Base-by-base conservation (phyloP, 2,888 invertebrate genomes). In the Aplocera efformata region DNA sequence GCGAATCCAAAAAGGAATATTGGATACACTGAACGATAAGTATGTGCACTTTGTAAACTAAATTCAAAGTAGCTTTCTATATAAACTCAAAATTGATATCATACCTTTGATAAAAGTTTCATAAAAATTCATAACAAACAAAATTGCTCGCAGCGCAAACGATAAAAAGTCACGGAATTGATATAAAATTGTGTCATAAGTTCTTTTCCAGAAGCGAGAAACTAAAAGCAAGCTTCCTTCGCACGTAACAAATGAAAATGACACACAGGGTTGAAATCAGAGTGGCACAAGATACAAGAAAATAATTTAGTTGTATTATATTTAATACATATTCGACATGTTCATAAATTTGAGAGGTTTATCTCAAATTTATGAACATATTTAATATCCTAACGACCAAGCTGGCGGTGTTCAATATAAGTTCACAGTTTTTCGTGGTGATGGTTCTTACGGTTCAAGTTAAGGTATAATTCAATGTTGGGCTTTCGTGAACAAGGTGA, bases 201-300 rank as follows among this genome's bases (percentile, higher is more conserved):
- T 36, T 29, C 20, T 27, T 22, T 24, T 24, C n/a, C 6, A n/a
- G 22, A 7, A 17, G 6, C 9, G 9, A 10, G 10, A 17, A 29
- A 22, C 23, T 9, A 27, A 27, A 35, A 20, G 36, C 24, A 2
- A 37, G 30, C 30, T 37, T 37, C 10, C 24, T 37, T 37, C 9
- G 20, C 36, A 25, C 24, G 20, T 37, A 30, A 36, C 29, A 37
- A 30, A 30, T 29, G 24, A 10, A 37, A 37, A 37, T 30, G 6
- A 25, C 8, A 6, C 7, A 10, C 30, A 20, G 29, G 10, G 30
- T 1, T 25, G 36, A 7, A 25, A 9, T 17, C n/a, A 37, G 25
- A 7, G n/a, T 6, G 21, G 17, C 3, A 5, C 1, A 22, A 22
- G n/a, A n/a, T n/a, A n/a, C n/a, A n/a, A n/a, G n/a, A n/a, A n/a